phyloP scores from a whole-genome alignment of 2,797 vertebrate genomes.

The Gambelia wislizenii region DNA sequence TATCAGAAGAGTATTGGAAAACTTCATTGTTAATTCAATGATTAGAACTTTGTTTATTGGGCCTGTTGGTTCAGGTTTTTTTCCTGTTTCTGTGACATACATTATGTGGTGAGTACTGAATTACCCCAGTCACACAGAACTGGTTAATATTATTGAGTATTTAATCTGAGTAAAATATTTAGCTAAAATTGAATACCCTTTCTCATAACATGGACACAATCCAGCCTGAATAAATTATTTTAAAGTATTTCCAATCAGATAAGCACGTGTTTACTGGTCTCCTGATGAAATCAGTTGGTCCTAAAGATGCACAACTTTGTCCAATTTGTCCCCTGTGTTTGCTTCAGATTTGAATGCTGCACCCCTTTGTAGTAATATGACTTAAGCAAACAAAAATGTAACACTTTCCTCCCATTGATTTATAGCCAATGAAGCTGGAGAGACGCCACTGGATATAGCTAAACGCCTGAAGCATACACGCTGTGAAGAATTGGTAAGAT shows the following conservation, averaged over 20 bases:
- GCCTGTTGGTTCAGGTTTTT: not conserved
- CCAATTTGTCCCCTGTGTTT: not conserved
- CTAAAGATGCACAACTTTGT: not conserved
- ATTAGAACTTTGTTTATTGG: not conserved
- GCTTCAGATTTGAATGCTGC: not conserved
- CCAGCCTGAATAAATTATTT: not conserved
- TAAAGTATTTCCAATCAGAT: not conserved
- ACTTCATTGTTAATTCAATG: not conserved
- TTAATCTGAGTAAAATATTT: slow-evolving; percentile 4
- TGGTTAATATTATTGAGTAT: not conserved
- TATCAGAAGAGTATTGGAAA: not conserved
- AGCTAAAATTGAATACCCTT: no score
- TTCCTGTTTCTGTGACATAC: not conserved
- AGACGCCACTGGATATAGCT: slow-evolving; percentile 96
- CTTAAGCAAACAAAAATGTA: not conserved
- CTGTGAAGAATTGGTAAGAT: slow-evolving; percentile 96
- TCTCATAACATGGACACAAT: not conserved
- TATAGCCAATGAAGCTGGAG: slow-evolving; percentile 94
- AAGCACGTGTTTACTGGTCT: not conserved
- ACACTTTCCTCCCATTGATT: slow-evolving; percentile 48
- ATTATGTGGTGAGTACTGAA: not conserved
- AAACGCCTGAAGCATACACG: slow-evolving; percentile 92
- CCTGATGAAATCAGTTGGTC: not conserved
- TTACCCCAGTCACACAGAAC: not conserved
- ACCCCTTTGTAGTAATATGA: not conserved